Conservation (phyloP, 2,888 invertebrate species). For the Aleiodes leptofemur region DNA sequence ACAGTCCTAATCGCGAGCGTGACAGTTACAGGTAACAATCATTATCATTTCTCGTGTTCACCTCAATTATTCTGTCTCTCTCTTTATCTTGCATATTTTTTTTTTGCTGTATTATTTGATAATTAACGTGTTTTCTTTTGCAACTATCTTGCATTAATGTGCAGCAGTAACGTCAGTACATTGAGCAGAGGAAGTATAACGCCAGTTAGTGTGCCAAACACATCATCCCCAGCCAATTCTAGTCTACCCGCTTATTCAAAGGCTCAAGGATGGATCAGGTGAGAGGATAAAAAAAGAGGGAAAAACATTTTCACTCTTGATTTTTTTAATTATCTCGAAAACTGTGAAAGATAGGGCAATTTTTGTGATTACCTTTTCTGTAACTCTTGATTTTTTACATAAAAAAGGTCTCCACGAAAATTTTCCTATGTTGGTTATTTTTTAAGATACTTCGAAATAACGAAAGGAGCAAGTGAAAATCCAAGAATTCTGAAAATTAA, state of each 20-base stretch:
- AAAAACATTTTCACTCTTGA: no score
- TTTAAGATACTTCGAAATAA: no score
- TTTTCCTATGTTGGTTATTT: no score
- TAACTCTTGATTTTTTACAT: no score
- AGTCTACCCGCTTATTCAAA: conserved; percentile 78
- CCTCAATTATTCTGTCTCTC: background rate
- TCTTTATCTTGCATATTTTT: conserved; percentile 1
- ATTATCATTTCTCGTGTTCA: conserved; percentile 17
- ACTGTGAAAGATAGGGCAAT: no score
- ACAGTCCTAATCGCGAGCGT: conserved; percentile 87
- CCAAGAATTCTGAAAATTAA: no score
- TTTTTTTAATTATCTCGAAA: no score
- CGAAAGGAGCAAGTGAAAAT: no score
- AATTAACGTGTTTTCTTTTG: conserved; percentile 1
- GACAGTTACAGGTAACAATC: conserved; percentile 87
- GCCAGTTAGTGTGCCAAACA: conserved; percentile 77
- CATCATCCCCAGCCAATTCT: conserved; percentile 78
- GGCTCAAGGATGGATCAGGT: conserved; percentile 76
- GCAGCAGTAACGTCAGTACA: conserved; percentile 89
- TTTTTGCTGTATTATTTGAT: background rate
- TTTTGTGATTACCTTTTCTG: no score
- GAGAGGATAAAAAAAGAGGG: conserved; percentile 42
- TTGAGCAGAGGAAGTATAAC: conserved; percentile 85
- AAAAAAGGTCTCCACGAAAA: no score
- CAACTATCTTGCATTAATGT: conserved; percentile 56